Conservation (phyloP, 1,140 invertebrate species). For the Calliopsis andreniformis region DNA sequence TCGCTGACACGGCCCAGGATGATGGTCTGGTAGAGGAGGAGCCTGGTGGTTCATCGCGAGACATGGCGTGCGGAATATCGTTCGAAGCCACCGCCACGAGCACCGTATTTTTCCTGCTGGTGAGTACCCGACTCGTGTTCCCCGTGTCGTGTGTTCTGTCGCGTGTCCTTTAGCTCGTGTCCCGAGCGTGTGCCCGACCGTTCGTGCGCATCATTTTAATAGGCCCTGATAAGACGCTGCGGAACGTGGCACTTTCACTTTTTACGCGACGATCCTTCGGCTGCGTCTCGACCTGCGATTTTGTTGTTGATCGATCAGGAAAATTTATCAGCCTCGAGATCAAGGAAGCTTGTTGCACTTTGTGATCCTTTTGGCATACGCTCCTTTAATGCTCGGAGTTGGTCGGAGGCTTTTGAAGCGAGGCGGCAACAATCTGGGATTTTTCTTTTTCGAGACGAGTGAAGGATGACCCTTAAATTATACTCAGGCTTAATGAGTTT, state of each 20-base stretch:
- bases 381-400: too few species aligned
- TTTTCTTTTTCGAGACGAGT: neutral
- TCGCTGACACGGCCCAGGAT: slow-evolving; percentile 65
- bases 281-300: neutral
- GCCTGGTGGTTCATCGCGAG: slow-evolving; percentile 62
- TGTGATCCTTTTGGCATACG: too few species aligned
- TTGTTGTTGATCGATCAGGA: slow-evolving; percentile 12
- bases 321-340: neutral
- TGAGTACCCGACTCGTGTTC: slow-evolving; percentile 63
- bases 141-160: neutral
- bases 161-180: too few species aligned
- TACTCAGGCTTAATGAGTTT: neutral
- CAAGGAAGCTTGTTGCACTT: neutral
- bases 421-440: too few species aligned
- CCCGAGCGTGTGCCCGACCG: neutral
- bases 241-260: slow-evolving; percentile 33
- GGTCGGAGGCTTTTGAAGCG: too few species aligned
- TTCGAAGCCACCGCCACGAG: slow-evolving; percentile 75
- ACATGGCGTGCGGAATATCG: slow-evolving; percentile 78
- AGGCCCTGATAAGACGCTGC: neutral
- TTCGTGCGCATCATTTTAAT: slow-evolving; percentile 9
- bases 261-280: neutral
- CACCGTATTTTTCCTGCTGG: slow-evolving; percentile 77
- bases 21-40: slow-evolving; percentile 74
- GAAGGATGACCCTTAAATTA: too few species aligned